These are phyloP conservation scores for Drosophila paranaensis DNA, from an alignment of 2,888 invertebrate species.

Conservation along the genomic window DNA sequence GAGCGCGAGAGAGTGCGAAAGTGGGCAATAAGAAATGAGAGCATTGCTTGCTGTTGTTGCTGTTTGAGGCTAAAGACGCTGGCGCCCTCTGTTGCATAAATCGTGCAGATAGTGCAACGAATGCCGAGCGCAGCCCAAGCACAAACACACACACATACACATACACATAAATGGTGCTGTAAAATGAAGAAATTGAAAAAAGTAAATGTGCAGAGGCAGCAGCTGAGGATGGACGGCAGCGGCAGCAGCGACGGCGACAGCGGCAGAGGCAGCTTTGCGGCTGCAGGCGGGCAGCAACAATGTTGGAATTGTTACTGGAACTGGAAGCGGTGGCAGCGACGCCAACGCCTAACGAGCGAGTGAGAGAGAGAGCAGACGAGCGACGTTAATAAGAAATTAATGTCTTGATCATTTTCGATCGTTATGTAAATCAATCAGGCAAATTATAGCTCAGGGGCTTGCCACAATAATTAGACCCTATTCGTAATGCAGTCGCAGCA, in stretches of 20 bases:
- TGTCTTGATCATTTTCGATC: conserved; percentile 85
- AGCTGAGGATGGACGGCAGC: conserved; percentile 34
- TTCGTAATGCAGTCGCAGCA: conserved; percentile 81
- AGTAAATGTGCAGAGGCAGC: conserved; percentile 39
- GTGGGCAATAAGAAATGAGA: conserved; percentile 1
- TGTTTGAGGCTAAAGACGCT: conserved; percentile 8
- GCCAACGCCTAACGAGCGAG: conserved; percentile 35
- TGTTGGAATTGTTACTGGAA: conserved; percentile 48
- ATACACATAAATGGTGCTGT: conserved; percentile 18
- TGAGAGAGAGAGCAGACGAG: conserved; percentile 29
- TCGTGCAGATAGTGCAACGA: conserved; percentile 7
- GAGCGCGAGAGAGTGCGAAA: conserved; percentile 12
- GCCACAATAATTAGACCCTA: conserved; percentile 84
- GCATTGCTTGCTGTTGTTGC: conserved; percentile 1
- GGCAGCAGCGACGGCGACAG: conserved; percentile 5
- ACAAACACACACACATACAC: conserved; percentile 8
- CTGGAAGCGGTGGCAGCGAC: conserved; percentile 35
- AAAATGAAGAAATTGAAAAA: conserved; percentile 56
- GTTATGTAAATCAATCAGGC: conserved; percentile 85
- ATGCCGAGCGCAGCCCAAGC: conserved; percentile 9
- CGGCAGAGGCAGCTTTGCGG: conserved; percentile 18
- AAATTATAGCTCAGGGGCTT: conserved; percentile 85
- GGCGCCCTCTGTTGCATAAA: conserved; percentile 37
- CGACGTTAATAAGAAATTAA: conserved; percentile 85
- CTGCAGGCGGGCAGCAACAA: conserved; percentile 53